Evolutionary conservation across 2,797 vertebrate genomes (phyloP).

Genomic region (Carduelis carduelis): DNA sequence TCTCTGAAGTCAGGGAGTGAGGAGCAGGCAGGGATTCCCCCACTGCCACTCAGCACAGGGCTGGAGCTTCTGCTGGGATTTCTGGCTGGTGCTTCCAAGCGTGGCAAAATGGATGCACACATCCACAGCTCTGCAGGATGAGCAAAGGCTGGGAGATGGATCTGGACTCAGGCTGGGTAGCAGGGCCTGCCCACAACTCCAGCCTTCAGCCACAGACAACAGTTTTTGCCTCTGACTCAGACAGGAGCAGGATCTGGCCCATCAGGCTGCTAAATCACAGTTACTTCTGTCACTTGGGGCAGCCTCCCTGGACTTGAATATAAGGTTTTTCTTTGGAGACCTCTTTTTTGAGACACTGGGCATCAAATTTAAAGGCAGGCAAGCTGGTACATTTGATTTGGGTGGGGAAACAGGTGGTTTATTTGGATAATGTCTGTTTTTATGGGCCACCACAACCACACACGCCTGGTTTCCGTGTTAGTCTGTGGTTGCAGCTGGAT

Average conservation of each 20-base stretch:
- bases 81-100: fast-evolving
- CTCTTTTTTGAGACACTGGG: neutral
- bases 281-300: neutral
- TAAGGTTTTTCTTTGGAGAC: neutral
- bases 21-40: neutral
- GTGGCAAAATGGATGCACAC: neutral
- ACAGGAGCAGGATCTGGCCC: neutral
- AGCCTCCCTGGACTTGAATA: neutral
- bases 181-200: neutral
- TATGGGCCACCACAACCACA: neutral
- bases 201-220: neutral
- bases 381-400: neutral
- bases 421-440: neutral
- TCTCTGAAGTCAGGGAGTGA: neutral
- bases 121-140: neutral
- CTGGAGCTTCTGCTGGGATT: neutral
- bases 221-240: neutral
- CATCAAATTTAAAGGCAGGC: neutral
- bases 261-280: neutral
- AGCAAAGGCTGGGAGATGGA: neutral
- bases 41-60: neutral
- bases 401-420: neutral
- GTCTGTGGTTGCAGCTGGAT: neutral
- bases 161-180: neutral
- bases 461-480: neutral